Conservation (phyloP, 1,140 invertebrate genomes). For the Tetramorium alpestre region DNA sequence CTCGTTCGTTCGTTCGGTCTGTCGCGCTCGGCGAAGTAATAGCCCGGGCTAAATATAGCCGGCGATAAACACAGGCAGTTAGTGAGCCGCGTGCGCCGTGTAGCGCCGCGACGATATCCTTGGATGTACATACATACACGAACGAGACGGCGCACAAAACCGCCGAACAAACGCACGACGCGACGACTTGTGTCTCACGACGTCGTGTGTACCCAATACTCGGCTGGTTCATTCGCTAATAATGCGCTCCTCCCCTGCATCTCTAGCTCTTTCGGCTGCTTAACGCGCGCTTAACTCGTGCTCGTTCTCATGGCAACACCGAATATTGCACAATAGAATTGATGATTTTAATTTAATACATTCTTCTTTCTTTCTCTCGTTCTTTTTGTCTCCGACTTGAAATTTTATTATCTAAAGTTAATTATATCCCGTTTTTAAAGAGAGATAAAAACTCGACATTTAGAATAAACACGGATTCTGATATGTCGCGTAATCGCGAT, state of each 20-base stretch:
- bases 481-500: neutral
- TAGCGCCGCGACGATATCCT: conserved; percentile 72
- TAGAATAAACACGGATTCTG: neutral
- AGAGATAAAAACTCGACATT: neutral
- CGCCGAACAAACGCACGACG: neutral
- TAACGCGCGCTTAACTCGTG: neutral
- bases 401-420: neutral
- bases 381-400: neutral
- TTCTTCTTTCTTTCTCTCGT: no score
- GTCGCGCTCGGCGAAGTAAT: conserved; percentile 79
- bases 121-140: conserved; percentile 64
- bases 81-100: conserved; percentile 71
- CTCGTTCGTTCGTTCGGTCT: conserved; percentile 31
- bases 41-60: conserved; percentile 80
- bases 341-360: neutral
- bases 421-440: neutral
- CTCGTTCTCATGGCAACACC: neutral
- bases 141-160: conserved; percentile 26
- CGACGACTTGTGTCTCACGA: neutral
- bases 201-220: neutral
- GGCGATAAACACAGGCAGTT: conserved; percentile 81
- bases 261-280: neutral
- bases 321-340: neutral
- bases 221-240: neutral
- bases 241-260: neutral